Evolutionary conservation across 2,113 vertebrate species (phyloP), one percentile per base, ranked within the genome.

Genomic region (Psilopsiagon aymara): DNA sequence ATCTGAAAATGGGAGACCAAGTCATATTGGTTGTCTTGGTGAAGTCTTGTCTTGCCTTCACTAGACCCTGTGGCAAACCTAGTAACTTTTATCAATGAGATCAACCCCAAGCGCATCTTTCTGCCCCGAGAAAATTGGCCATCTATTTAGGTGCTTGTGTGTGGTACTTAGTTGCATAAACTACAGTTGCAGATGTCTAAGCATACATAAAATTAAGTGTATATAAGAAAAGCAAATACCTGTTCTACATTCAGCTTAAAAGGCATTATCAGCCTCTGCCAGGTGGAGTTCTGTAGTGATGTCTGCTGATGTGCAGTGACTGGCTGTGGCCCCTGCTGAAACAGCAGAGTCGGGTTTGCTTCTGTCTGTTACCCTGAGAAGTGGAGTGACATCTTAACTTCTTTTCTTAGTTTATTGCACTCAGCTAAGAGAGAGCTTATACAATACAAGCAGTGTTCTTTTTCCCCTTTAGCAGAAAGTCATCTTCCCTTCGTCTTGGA

Each of bases 161-260:
- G 10, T 3, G 74, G n/a, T 17, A 5, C 8, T 8, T 47, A 9
- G 51, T 7, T 35, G n/a, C 21, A 15, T 82, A 17, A 60, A 78
- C 35, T 53, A 51, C 53, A 24, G 43, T 3, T 63, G 41, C 73
- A 29, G 43, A 2, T 37, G 8, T 7, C 41, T 49, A 66, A 63
- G 53, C 73, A 12, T 5, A 5, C 27, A 7, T 15, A 7, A 47
- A 57, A 35, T 11, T 2, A 3, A 49, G 31, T 13, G 23, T 0
- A 0, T 10, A 6, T 18, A 9, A 2, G 28, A 5, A 29, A 21
- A 78, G 24, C 74, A 44, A 18, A 15, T 13, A 5, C 5, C 31
- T 41, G 43, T 37, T 55, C 20, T 37, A 20, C 7, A 0, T 9
- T 4, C 19, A 46, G 57, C 25, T 55, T 47, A 7, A 14, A 15